Base-by-base conservation (phyloP, 2,888 invertebrate genomes). In the Papilio protenor region DNA sequence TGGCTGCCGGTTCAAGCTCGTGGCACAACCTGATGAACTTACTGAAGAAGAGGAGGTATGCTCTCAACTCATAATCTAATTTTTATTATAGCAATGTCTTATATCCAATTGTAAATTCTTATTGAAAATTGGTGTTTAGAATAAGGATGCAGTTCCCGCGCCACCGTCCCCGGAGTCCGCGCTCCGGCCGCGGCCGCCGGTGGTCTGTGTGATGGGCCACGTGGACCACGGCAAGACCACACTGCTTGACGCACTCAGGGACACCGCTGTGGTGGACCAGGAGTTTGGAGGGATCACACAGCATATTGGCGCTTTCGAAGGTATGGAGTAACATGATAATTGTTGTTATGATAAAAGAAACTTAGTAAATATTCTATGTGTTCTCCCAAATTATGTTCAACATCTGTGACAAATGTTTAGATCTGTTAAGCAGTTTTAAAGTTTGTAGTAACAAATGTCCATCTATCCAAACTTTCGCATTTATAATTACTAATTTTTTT, bases 141-240 rank as follows among this genome's bases (percentile, higher is more conserved):
- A 91, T 82, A 95, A 93, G 69, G 96, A 96, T 83, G 95, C 95
- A 5, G 84, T 90, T 0, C 95, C 96, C 0, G 90, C 96, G 71
- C 96, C 97, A 0, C 96, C 97, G 0, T 95, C 98, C 1, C 89
- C 96, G 18, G 92, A 96, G 6, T 95, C 95, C 71, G 95, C 95
- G 21, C 94, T 98, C 18, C 95, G 96, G 61, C 96, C 96, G 4
- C 96, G 99, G 1, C 97, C 98, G 18, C 99, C 99, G 0, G 98
- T 99, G 1, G 99, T 99, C 0, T 99, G 99, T 8, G 98, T 99
- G 72, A 99, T 99, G 99, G 99, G 99, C 0, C 99, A 99, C 91
- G 99, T 99, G 2, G 99, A 99, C 95, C 99, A 99, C 94, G 99
- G 99, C 5, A 99, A 99, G 95, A 99, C 99, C 3, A 99, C 99